Evolutionary conservation across 2,113 vertebrate genomes (phyloP), one percentile per base, ranked within the genome.

Genomic region (Perognathus longimembris): DNA sequence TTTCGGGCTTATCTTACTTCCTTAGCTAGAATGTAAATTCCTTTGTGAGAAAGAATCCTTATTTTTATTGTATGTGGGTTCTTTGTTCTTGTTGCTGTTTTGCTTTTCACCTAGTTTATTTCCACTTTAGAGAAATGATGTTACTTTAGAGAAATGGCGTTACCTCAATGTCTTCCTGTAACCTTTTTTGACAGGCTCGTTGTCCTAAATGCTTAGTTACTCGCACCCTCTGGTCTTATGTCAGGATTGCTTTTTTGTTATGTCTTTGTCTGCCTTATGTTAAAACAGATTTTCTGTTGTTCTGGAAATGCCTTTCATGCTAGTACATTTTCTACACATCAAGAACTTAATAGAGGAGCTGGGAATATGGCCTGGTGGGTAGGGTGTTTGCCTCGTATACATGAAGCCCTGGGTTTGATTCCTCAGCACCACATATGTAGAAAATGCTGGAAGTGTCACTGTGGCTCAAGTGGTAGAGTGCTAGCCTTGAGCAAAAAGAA

Each of bases 211-310:
- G 28, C 40, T 92, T 85, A n/a, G 32, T 78, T n/a, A 71, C 45
- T 88, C 38, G 63, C 66, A 40, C 17, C 67, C 59, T 73, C 10
- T 7, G n/a, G n/a, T 5, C 73, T 17, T 63, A 11, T 38, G 26
- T 76, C 85, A 73, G n/a, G 15, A 78, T 57, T 91, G 30, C 10
- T 22, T 81, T 75, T 85, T 63, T 90, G 59, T 92, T 93, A 50
- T 28, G 34, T 64, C 28, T 64, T 77, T 74, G 61, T 71, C 91
- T 69, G 0, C 26, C 28, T 63, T 75, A 77, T 26, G 66, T 40
- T 75, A 64, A 81, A 92, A 66, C 81, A 24, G 40, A 87, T 74
- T 83, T 87, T 50, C 34, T 38, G 6, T 89, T 80, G 57, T 34
- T 64, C 42, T 91, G 71, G 50, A 45, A 32, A 76, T 86, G 40